Conservation (phyloP, 2,113 vertebrate species). For the Nerophis ophidion region DNA sequence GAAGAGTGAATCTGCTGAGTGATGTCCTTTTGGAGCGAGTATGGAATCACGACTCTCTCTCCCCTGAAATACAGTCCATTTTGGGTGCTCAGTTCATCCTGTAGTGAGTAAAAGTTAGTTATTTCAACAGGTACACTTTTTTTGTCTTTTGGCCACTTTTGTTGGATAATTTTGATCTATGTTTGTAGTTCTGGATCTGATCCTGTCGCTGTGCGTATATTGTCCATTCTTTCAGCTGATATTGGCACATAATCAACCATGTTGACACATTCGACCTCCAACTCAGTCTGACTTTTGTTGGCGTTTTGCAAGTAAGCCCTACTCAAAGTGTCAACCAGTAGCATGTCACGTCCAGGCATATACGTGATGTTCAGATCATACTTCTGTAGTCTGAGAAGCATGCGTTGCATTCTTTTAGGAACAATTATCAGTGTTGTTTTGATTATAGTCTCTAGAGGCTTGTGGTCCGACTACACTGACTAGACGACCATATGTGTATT, state of each 20-base stretch:
- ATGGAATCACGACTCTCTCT: background rate
- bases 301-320: too few relatives aligned
- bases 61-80: slow-evolving; percentile 7
- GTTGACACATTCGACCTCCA: too few relatives aligned
- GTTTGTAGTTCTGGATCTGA: slow-evolving; percentile 13
- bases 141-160: slow-evolving; percentile 12
- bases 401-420: too few relatives aligned
- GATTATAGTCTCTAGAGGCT: too few relatives aligned
- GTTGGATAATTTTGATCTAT: slow-evolving; percentile 6
- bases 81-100: slow-evolving; percentile 1
- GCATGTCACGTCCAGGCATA: too few relatives aligned
- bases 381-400: too few relatives aligned
- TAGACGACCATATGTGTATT: too few relatives aligned
- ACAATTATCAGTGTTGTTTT: too few relatives aligned
- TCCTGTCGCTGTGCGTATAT: background rate
- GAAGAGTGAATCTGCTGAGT: slow-evolving; percentile 8
- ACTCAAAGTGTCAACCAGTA: too few relatives aligned
- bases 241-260: background rate
- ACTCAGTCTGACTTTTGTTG: too few relatives aligned
- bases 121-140: slow-evolving; percentile 3
- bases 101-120: background rate
- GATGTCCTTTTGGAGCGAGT: background rate
- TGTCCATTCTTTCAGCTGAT: background rate
- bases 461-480: too few relatives aligned
- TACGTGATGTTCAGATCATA: too few relatives aligned